A percentile compares a stretch with the other conserved stretches of the same genome.
phyloP scores from a whole-genome alignment of 35 echinoderm and acorn worm genomes.

The Chiridota heheva region DNA sequence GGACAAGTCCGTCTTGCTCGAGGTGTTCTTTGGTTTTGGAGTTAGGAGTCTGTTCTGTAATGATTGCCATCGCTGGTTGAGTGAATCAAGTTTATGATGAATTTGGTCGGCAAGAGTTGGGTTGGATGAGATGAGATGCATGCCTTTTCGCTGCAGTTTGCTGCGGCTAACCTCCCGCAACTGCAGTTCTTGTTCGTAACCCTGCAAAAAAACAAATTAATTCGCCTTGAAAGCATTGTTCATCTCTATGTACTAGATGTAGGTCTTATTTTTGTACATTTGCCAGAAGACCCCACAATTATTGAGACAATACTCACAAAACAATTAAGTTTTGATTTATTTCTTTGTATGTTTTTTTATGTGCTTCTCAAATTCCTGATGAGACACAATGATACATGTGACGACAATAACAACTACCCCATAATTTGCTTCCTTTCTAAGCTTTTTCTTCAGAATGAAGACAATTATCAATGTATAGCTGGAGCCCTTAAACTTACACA shows the following conservation, averaged over 20 bases:
- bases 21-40: slow-evolving; percentile 12
- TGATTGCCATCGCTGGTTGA: slow-evolving; percentile 76
- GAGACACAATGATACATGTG: too few species aligned
- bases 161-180: slow-evolving; percentile 78
- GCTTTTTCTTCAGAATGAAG: too few species aligned
- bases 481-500: too few species aligned
- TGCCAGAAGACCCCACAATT: not conserved
- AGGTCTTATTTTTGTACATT: not conserved
- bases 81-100: slow-evolving; percentile 49
- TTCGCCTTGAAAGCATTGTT: not conserved
- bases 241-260: not conserved
- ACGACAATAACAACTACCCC: too few species aligned
- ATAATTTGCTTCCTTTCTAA: too few species aligned
- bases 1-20: slow-evolving; percentile 17
- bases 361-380: too few species aligned
- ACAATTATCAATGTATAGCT: too few species aligned
- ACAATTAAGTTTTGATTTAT: too few species aligned
- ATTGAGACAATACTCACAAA: not conserved
- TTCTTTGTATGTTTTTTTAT: too few species aligned
- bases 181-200: slow-evolving; percentile 91
- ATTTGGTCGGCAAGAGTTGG: slow-evolving; percentile 61
- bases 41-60: slow-evolving; percentile 48
- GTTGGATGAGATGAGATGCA: slow-evolving; percentile 62
- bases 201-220: slow-evolving; percentile 47
- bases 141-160: slow-evolving; percentile 79